These are phyloP conservation scores for Ceratosolen solmsi DNA, from an alignment of 1,140 invertebrate species.

Conservation along the genomic window DNA sequence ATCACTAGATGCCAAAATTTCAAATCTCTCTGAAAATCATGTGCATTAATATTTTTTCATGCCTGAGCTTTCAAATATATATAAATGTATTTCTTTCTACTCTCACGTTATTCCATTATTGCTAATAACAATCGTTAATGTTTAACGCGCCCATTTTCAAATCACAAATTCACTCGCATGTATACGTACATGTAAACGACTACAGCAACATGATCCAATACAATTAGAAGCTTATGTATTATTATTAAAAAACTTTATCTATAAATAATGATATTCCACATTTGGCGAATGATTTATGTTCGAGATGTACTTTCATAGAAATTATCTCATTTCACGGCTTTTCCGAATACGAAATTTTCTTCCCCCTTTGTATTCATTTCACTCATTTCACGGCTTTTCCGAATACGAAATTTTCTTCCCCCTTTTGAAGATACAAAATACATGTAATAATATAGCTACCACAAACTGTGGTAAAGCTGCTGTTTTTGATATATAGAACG, in stretches of 20 bases:
- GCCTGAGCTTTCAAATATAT: background rate
- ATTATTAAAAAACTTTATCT: too few species aligned
- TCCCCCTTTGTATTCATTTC: too few species aligned
- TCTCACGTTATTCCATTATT: background rate
- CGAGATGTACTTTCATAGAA: background rate
- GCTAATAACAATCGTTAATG: background rate
- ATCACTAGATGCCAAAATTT: too few species aligned
- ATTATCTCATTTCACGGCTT: slow-evolving; percentile 3
- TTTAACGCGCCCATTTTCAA: background rate
- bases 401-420: background rate
- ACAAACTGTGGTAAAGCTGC: background rate
- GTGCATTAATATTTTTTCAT: background rate
- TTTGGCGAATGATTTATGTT: background rate
- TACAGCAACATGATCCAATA: too few species aligned
- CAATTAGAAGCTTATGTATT: too few species aligned
- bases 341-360: background rate
- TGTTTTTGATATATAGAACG: background rate
- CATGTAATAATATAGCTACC: background rate
- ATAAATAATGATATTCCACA: too few species aligned
- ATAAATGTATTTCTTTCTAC: background rate
- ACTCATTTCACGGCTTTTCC: background rate
- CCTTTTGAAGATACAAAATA: background rate
- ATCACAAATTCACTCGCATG: background rate
- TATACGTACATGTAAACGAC: too few species aligned
- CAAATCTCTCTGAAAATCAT: too few species aligned